Evolutionary conservation across 2,888 invertebrate genomes (phyloP).

Genomic region (Luperina testacea): DNA sequence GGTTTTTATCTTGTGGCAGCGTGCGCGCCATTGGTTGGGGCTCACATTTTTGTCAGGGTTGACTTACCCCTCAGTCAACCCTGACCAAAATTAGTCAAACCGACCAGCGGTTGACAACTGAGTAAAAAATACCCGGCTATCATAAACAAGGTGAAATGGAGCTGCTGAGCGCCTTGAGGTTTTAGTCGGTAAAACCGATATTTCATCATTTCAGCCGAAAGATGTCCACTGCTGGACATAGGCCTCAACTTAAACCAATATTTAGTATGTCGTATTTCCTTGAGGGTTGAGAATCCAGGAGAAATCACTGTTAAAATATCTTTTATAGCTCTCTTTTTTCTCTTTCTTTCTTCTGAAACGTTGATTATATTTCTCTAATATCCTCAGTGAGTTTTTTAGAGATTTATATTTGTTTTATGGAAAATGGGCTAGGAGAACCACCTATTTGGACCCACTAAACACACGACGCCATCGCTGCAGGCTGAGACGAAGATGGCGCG

Average conservation of each 20-base stretch:
- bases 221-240: no score
- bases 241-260: no score
- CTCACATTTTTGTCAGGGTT: background rate
- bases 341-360: no score
- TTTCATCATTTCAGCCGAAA: background rate
- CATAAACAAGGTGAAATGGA: background rate
- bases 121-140: no score
- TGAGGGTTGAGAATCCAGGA: background rate
- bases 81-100: background rate
- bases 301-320: no score
- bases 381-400: no score
- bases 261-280: background rate
- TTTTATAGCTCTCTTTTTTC: no score
- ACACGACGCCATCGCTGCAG: no score
- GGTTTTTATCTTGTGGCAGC: background rate
- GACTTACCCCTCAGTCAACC: background rate
- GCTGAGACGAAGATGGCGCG: no score
- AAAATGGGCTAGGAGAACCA: no score
- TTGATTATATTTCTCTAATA: background rate
- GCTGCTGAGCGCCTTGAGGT: background rate
- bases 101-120: background rate
- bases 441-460: no score
- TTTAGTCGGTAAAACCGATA: background rate
- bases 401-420: background rate
- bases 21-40: background rate